These are phyloP conservation scores for Synergus itoensis DNA, from an alignment of 2,888 invertebrate genomes.

Conservation along the genomic window DNA sequence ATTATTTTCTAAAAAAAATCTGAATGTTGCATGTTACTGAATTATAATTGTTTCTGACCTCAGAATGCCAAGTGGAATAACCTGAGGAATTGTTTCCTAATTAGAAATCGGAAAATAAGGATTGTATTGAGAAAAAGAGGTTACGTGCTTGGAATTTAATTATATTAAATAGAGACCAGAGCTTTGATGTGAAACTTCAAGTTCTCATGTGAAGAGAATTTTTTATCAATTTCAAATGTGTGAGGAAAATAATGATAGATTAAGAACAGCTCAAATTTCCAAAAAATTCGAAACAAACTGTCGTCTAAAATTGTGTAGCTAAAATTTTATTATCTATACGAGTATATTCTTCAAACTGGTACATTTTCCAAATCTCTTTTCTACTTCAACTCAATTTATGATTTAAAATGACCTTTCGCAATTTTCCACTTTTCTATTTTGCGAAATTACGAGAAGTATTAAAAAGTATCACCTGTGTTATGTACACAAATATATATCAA, in stretches of 20 bases:
- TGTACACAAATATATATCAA: background rate
- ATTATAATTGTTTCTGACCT: slow-evolving; percentile 1
- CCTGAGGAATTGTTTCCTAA: background rate
- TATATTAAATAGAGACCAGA: background rate
- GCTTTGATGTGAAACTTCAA: background rate
- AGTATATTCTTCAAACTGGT: background rate
- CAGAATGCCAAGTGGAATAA: background rate
- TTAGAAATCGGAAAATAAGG: slow-evolving; percentile 12
- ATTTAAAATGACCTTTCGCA: background rate
- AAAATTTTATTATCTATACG: background rate
- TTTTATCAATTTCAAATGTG: background rate
- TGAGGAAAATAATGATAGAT: background rate
- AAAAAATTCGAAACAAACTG: background rate
- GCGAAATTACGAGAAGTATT: background rate
- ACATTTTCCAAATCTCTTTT: background rate
- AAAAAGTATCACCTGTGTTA: no score
- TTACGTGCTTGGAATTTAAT: slow-evolving; percentile 32
- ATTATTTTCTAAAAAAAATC: background rate
- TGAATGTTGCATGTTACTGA: slow-evolving; percentile 26
- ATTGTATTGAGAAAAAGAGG: slow-evolving; percentile 19
- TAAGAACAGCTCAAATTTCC: background rate
- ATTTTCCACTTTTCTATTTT: background rate
- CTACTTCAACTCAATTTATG: background rate
- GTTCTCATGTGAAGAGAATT: background rate
- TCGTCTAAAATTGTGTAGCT: background rate